Evolutionary conservation across 2,797 vertebrate species (phyloP).

Genomic region (Allobates femoralis): DNA sequence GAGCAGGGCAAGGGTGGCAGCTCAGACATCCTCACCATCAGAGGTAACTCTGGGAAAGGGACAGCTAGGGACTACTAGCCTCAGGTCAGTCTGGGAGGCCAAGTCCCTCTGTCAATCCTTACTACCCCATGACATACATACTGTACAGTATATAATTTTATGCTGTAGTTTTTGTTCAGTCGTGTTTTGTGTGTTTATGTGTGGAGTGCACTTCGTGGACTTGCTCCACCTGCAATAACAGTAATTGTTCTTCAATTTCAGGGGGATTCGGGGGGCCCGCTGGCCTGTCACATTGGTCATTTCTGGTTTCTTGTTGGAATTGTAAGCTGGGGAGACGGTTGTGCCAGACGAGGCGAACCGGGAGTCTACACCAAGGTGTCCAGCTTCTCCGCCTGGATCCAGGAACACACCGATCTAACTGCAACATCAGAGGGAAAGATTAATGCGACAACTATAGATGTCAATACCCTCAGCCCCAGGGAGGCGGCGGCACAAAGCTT

Average conservation of each 20-base stretch:
- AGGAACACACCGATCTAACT: constrained; percentile 66
- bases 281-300: constrained; percentile 86
- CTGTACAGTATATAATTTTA: no score
- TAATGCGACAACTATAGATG: background rate
- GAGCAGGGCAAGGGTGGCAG: no score
- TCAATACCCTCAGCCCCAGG: background rate
- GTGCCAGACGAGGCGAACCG: constrained; percentile 90
- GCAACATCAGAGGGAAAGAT: background rate
- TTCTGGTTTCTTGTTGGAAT: constrained; percentile 94
- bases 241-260: constrained; percentile 68
- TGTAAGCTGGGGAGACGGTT: constrained; percentile 96
- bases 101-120: no score
- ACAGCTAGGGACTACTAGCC: no score
- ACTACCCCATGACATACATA: no score
- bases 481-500: no score
- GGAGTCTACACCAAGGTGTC: constrained; percentile 95
- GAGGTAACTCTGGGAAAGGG: no score
- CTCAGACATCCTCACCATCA: no score
- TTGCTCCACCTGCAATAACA: background rate
- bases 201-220: no score
- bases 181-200: no score
- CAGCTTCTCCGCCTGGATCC: constrained; percentile 94
- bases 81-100: no score
- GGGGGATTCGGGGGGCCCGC: constrained; percentile 95
- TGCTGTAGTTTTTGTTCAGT: no score